Percentiles rank a stretch among this genome's conserved stretches.
Evolutionary conservation across 2,888 invertebrate genomes (phyloP).

Genomic region (Conus canariensis): DNA sequence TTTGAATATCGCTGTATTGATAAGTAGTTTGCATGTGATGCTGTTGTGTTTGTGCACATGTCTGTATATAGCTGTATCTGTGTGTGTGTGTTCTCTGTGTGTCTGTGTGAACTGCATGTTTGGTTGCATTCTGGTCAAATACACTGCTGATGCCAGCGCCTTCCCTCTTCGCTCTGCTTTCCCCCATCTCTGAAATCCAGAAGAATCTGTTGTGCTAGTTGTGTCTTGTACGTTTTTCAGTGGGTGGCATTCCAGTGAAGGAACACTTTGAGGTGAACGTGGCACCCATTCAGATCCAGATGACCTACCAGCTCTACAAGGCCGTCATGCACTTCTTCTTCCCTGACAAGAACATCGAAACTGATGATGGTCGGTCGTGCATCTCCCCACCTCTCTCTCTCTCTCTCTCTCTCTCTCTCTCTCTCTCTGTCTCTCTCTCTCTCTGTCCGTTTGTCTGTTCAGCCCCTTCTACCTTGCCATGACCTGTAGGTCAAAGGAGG

Average conservation of each 20-base stretch:
- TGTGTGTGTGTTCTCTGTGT: neutral
- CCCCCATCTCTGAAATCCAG: neutral
- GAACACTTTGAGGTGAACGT: constrained; percentile 98
- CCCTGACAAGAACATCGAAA: constrained; percentile 73
- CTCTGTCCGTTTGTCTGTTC: neutral
- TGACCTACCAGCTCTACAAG: constrained; percentile 97
- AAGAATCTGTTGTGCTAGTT: too few species aligned
- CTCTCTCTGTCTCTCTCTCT: neutral
- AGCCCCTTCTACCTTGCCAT: too few species aligned
- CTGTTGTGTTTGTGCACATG: too few species aligned
- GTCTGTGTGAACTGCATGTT: neutral
- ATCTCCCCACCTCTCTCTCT: neutral
- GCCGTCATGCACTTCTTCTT: constrained; percentile 99
- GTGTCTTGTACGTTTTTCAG: constrained; percentile 76
- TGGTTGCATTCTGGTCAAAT: too few species aligned
- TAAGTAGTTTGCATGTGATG: too few species aligned
- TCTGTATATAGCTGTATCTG: too few species aligned
- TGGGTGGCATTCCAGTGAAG: constrained; percentile 99
- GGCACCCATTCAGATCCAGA: constrained; percentile 90
- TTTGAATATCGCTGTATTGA: too few species aligned
- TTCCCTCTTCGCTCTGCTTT: too few species aligned
- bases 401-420: neutral
- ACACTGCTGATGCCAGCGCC: too few species aligned
- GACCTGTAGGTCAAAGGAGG: too few species aligned
- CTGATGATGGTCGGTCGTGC: constrained; percentile 58